Evolutionary conservation across 2,797 vertebrate species (phyloP).

Genomic region (Xerus rutilus): DNA sequence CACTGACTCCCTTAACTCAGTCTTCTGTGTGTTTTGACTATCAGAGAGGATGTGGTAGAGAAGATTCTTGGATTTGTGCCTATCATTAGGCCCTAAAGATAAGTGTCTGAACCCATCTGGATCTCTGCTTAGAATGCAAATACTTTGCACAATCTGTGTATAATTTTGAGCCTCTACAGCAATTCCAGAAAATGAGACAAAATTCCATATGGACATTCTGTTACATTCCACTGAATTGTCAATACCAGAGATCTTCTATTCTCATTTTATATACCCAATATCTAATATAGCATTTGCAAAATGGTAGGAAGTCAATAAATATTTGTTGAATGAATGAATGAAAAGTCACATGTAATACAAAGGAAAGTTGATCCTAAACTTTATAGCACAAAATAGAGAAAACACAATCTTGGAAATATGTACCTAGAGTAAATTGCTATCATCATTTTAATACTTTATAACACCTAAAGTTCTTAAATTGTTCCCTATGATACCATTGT

Average conservation of each 20-base stretch:
- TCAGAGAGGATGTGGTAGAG: background rate
- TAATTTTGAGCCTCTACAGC: conserved; percentile 19
- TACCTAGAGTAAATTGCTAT: background rate
- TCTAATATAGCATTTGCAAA: background rate
- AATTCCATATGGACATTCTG: background rate
- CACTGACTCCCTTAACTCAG: background rate
- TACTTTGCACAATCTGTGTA: background rate
- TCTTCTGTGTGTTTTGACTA: background rate
- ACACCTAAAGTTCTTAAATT: conserved; percentile 35
- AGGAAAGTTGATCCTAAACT: conserved; percentile 13
- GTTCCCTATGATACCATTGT: conserved; percentile 31
- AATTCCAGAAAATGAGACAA: conserved; percentile 18
- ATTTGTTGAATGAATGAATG: conserved; percentile 18
- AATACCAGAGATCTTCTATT: background rate
- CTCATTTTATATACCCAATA: background rate
- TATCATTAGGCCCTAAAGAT: background rate
- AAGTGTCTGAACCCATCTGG: background rate
- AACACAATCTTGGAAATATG: background rate
- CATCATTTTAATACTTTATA: background rate
- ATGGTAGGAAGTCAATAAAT: background rate
- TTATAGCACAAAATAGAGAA: background rate
- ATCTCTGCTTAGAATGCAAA: background rate
- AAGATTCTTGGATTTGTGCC: background rate
- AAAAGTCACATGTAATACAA: conserved; percentile 18
- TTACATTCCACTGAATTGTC: background rate